A percentile compares a stretch with the other conserved stretches of the same genome.
These are phyloP conservation scores for Coryphaenoides rupestris DNA, from an alignment of 2,113 vertebrate species.

Conservation along the genomic window DNA sequence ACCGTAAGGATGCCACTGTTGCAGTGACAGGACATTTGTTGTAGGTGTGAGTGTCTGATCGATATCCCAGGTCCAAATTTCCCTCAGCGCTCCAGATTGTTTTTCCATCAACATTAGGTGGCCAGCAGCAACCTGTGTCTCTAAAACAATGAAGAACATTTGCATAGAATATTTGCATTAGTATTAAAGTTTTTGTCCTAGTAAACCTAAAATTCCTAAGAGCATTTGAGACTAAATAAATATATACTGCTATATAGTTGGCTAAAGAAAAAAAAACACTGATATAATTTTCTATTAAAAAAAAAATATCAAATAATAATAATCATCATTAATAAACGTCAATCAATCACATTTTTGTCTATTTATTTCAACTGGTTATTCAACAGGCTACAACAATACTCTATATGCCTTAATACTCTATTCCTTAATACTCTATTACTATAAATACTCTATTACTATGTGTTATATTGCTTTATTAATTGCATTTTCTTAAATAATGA, in stretches of 20 bases:
- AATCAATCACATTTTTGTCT: no score
- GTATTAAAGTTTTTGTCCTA: background rate
- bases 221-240: background rate
- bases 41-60: slow-evolving; percentile 57
- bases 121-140: slow-evolving; percentile 66
- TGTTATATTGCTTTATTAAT: no score
- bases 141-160: slow-evolving; percentile 21
- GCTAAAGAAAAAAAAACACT: background rate
- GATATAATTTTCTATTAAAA: no score
- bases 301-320: no score
- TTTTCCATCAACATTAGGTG: slow-evolving; percentile 22
- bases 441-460: no score
- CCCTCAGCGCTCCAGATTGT: slow-evolving; percentile 37
- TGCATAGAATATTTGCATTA: background rate
- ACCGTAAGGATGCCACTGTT: slow-evolving; percentile 56
- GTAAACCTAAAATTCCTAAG: background rate
- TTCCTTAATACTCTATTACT: no score
- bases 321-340: no score
- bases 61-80: slow-evolving; percentile 57
- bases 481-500: no score
- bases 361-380: no score
- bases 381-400: no score
- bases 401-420: no score
- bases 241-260: background rate
- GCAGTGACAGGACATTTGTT: slow-evolving; percentile 67